Evolutionary conservation across 2,113 vertebrate species (phyloP), one percentile per base, ranked within the genome.

Genomic region (Saccopteryx bilineata): DNA sequence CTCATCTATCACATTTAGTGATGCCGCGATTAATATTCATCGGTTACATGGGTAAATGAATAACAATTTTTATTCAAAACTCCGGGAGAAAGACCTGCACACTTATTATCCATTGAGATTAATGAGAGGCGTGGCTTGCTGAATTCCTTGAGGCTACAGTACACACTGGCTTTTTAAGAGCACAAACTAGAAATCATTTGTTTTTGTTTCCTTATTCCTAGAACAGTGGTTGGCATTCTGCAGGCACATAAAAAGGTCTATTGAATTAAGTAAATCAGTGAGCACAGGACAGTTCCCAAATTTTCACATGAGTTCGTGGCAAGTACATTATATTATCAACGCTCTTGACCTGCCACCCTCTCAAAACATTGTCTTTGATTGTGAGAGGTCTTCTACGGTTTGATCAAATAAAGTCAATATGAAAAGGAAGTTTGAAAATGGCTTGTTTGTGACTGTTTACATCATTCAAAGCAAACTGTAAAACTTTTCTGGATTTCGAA

Each of bases 171-270:
- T 74, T 65, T 46, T 52, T 18, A 91, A 60, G 26, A 89, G 17
- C 26, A 93, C 39, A 39, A 26, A 50, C 1, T 33, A 60, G 31
- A 56, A 56, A 80, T 79, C 87, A 50, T n/a, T 90, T 10, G 18
- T 24, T 74, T 92, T 88, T 76, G 17, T 46, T 90, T 87, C 60
- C 23, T 89, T 56, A 54, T 82, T 94, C 81, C 48, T 56, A 84
- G 9, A 95, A 87, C 13, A 69, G 9, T 48, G 10, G 61, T n/a
- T 86, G n/a, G 46, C 54, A 69, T 54, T 80, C 3, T 61, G 5
- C 4, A 46, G 39, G 11, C 50, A 91, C 9, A 87, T 48, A 9
- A 39, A 76, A 46, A 60, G 26, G 9, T 61, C 58, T 82, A 39
- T 31, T 79, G 52, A 87, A 85, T 79, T 68, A 79, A 72, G 52